Evolutionary conservation across 2,888 invertebrate genomes (phyloP).

Genomic region (Chelonus formosanus): DNA sequence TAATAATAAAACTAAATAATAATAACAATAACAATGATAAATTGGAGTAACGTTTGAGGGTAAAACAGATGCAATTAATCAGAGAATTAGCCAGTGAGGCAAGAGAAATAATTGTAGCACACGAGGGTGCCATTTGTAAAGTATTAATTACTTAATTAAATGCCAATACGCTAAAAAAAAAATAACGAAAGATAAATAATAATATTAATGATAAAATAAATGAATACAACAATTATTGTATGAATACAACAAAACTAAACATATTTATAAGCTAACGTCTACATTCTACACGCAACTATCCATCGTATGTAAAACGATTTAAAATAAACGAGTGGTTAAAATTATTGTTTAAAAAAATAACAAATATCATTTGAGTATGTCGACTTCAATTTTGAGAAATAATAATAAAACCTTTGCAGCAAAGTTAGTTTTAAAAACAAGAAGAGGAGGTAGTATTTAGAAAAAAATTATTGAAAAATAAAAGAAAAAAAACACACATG

Average conservation of each 20-base stretch:
- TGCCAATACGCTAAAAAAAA: too few relatives aligned
- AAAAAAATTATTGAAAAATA: too few relatives aligned
- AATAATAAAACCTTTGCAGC: neutral
- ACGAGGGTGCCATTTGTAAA: constrained; percentile 56
- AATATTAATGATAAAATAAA: constrained; percentile 45
- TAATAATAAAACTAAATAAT: constrained; percentile 30
- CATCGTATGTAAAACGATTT: constrained; percentile 64
- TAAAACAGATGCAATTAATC: constrained; percentile 17
- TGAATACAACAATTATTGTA: constrained; percentile 53
- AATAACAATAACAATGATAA: constrained; percentile 14
- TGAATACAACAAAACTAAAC: constrained; percentile 56
- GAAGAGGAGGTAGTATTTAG: neutral
- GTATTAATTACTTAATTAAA: constrained; percentile 59
- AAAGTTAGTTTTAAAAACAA: constrained; percentile 6
- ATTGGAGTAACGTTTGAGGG: constrained; percentile 2
- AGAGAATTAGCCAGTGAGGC: constrained; percentile 12
- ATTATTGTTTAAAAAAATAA: constrained; percentile 64
- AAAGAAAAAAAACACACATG: too few relatives aligned
- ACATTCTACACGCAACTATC: constrained; percentile 55
- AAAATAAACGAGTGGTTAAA: constrained; percentile 64
- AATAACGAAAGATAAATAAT: constrained; percentile 4
- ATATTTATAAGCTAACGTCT: constrained; percentile 63
- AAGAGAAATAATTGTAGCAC: constrained; percentile 29
- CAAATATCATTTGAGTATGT: constrained; percentile 41
- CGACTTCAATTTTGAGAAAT: constrained; percentile 12